Conservation (phyloP, 2,113 vertebrate genomes). For the Sylvia atricapilla region DNA sequence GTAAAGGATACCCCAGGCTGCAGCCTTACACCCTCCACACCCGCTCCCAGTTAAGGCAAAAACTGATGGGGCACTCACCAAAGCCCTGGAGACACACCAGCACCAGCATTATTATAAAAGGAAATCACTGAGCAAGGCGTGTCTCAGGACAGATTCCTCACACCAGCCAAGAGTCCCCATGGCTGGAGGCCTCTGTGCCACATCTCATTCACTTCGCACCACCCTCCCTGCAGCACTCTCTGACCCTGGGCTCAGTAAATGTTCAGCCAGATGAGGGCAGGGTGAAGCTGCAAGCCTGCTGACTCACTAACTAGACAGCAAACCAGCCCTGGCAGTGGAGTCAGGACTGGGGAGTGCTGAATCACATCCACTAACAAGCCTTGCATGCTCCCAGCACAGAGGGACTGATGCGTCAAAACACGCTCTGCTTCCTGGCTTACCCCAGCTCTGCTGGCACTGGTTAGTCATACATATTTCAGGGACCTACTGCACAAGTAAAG, state of each 20-base stretch:
- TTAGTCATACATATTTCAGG: not conserved
- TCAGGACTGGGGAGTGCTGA: not conserved
- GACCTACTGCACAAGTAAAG: not conserved
- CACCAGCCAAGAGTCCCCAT: not conserved
- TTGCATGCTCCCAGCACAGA: not conserved
- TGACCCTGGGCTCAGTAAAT: not conserved
- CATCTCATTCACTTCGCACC: fast-evolving
- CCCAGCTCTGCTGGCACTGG: not conserved
- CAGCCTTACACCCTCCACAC: not conserved
- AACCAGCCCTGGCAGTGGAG: not conserved
- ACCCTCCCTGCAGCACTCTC: not conserved
- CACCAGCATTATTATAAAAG: not conserved
- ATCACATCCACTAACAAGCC: not conserved
- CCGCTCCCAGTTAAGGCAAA: not conserved
- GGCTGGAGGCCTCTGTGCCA: fast-evolving
- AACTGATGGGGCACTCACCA: not conserved
- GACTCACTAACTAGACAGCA: not conserved
- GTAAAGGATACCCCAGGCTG: not conserved
- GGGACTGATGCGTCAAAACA: not conserved
- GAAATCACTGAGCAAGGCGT: not conserved
- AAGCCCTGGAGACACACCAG: not conserved
- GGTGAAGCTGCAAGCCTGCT: not conserved
- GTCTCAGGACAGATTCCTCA: not conserved
- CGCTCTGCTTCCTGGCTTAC: not conserved
- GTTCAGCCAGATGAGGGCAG: not conserved